Base-by-base conservation (phyloP, 92 coral and sea anemone species). In the Parazoanthus atlanticus region DNA sequence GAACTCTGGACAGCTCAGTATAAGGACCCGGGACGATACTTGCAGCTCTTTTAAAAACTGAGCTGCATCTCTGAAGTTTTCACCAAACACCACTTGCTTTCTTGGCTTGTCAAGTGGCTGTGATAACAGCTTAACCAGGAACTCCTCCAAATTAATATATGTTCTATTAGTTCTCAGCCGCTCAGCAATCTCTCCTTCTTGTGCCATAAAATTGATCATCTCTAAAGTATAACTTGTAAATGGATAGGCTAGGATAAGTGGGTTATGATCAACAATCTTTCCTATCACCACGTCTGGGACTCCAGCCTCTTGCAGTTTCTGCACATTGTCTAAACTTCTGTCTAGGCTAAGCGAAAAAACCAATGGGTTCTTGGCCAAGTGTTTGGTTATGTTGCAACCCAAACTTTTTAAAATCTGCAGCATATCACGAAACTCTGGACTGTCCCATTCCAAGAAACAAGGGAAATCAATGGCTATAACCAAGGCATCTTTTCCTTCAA, bases 21-120 rank as follows among this genome's bases (percentile, higher is more conserved):
- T 92, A 69, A 97, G 91, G 52, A 91, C 76, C 23, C 96, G 86
- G 8, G 98, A 95, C 8, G 98, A 94, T 81, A 97, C 88, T 36
- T 95, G 95, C 49, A 97, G 90, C 74, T 97, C 99, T 34, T 86
- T 78, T 25, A 97, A 90, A 92, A 97, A 97, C 43, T 88, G 72
- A 16, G 93, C 91, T 6, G 93, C 94, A 88, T 76, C 86, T 74
- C 93, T 85, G 52, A 94, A 95, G 80, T 93, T 96, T 17, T 95
- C 96, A 49, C 89, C 86, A 71, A 91, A 89, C 72, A 88, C 75
- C 46, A 90, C 98, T 80, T 93, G 94, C 65, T 94, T 95, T 17
- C 93, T 90, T 75, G 92, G 76, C 33, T 90, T 95, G 79, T 94
- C 95, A 67, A 94, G 82, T 26, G 99, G 95, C 76, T 95, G 98